These are phyloP conservation scores for Eristalis pertinax DNA, from an alignment of 2,888 invertebrate species.

Conservation along the genomic window DNA sequence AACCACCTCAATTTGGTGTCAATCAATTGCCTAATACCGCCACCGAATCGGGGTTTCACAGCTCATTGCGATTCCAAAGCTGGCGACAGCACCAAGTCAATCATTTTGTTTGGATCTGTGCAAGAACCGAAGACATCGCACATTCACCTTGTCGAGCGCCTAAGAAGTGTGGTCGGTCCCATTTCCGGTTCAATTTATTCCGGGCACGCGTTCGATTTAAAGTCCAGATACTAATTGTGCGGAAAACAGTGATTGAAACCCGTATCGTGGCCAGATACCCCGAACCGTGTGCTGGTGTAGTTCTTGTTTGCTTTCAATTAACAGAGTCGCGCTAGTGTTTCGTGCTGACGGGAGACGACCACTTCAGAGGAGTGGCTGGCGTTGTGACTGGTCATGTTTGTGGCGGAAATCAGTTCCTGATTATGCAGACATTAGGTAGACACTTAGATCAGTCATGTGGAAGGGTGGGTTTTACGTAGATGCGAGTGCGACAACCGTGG, in stretches of 20 bases:
- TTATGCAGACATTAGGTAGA: not conserved
- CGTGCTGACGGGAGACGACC: not conserved
- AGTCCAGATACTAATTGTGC: slow-evolving; percentile 64
- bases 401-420: slow-evolving; percentile 8
- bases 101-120: slow-evolving; percentile 6
- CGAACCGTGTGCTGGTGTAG: not conserved
- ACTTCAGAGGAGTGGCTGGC: not conserved
- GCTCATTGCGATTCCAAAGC: slow-evolving; percentile 61
- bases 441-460: not conserved
- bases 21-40: slow-evolving; percentile 60
- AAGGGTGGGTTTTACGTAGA: not conserved
- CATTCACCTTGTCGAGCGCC: not conserved
- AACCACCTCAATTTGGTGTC: slow-evolving; percentile 51
- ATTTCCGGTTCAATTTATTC: slow-evolving; percentile 68
- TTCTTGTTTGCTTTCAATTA: slow-evolving; percentile 53
- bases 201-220: slow-evolving; percentile 51
- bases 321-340: slow-evolving; percentile 8
- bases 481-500: slow-evolving; percentile 2
- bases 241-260: slow-evolving; percentile 56
- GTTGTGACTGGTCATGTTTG: not conserved
- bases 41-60: slow-evolving; percentile 42
- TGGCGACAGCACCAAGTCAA: slow-evolving; percentile 27
- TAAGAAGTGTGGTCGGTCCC: slow-evolving; percentile 41
- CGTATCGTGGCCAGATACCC: slow-evolving; percentile 17
- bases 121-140: not conserved